A percentile compares a stretch with the other conserved stretches of the same genome.
These are phyloP conservation scores for Acinonyx jubatus DNA, from an alignment of 2,113 vertebrate genomes.

Conservation along the genomic window DNA sequence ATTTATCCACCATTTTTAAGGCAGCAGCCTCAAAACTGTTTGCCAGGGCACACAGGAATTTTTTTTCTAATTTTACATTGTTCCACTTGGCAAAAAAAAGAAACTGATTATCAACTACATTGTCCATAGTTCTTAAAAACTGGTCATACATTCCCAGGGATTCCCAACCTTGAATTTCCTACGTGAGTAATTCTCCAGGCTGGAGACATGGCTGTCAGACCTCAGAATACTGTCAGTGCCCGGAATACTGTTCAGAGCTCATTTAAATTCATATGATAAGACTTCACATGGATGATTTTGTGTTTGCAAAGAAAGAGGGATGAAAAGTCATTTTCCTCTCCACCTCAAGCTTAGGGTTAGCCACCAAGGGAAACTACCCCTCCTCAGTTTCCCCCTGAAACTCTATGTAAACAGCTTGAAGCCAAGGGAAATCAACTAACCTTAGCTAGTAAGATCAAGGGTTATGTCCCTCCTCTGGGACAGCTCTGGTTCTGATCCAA, in stretches of 20 bases:
- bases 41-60: neutral
- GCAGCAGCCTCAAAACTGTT: neutral
- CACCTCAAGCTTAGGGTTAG: neutral
- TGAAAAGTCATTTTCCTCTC: neutral
- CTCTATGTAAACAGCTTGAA: slow-evolving; percentile 14
- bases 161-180: neutral
- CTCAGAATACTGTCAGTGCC: neutral
- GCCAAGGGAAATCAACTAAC: slow-evolving; percentile 17
- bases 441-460: neutral
- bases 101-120: neutral
- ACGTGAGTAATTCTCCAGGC: neutral
- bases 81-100: neutral
- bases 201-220: neutral
- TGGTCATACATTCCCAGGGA: neutral
- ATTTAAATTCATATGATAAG: slow-evolving; percentile 20
- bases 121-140: neutral
- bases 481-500: neutral
- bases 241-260: neutral
- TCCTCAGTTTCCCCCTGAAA: slow-evolving; percentile 12
- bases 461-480: neutral
- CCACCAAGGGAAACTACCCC: slow-evolving; percentile 3
- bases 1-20: neutral
- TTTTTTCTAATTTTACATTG: neutral
- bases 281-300: slow-evolving; percentile 26
- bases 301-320: neutral